Evolutionary conservation across 2,797 vertebrate species (phyloP).

Genomic region (Leptodactylus fallax): DNA sequence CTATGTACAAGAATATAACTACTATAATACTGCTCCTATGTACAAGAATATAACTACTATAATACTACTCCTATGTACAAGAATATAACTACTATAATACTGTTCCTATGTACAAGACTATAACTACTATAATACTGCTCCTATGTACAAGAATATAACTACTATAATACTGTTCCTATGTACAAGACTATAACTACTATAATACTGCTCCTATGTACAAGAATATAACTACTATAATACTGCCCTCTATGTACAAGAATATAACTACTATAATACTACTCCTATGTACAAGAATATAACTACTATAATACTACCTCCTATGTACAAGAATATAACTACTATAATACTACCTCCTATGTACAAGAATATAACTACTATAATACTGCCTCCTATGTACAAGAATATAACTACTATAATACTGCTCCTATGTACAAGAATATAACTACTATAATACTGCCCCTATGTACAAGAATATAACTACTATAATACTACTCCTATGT

Average conservation of each 20-base stretch:
- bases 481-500: slow-evolving; percentile 11
- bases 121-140: slow-evolving; percentile 11
- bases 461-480: slow-evolving; percentile 19
- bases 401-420: slow-evolving; percentile 5
- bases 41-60: slow-evolving; percentile 16
- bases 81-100: slow-evolving; percentile 15
- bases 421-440: not conserved
- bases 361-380: slow-evolving; percentile 9
- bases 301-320: slow-evolving; percentile 8
- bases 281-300: slow-evolving; percentile 8
- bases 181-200: slow-evolving; percentile 15
- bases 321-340: slow-evolving; percentile 9
- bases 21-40: slow-evolving; percentile 7
- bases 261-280: slow-evolving; percentile 10
- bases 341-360: not conserved
- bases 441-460: slow-evolving; percentile 15
- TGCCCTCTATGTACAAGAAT: not conserved
- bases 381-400: not conserved
- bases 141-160: slow-evolving; percentile 1
- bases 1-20: slow-evolving; percentile 2
- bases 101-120: not conserved
- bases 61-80: not conserved
- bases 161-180: not conserved
- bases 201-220: not conserved
- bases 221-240: slow-evolving; percentile 15